Conservation (phyloP, 2,113 vertebrate genomes). For the Alligator mississippiensis region DNA sequence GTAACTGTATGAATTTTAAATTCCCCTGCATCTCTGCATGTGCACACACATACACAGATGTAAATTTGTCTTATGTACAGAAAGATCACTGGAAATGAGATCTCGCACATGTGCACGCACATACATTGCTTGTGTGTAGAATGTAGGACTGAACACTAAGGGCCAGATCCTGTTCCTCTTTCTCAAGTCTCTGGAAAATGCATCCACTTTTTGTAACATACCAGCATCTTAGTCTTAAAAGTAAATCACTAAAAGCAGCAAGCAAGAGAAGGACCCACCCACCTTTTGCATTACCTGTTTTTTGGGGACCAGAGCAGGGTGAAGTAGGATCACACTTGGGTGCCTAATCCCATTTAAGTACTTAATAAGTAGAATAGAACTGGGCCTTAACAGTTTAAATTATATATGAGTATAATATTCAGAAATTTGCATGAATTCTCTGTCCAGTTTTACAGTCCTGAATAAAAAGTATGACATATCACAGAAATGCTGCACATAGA, state of each 20-base stretch:
- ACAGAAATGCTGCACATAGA: constrained; percentile 49
- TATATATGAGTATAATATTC: constrained; percentile 57
- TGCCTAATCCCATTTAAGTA: no score
- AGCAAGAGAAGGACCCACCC: no score
- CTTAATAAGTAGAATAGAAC: no score
- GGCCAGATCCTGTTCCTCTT: no score
- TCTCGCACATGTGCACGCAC: background rate
- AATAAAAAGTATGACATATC: constrained; percentile 25
- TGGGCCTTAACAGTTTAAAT: constrained; percentile 15
- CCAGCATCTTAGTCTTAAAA: no score
- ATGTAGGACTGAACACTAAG: background rate
- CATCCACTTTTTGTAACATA: no score
- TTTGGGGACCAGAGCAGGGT: no score
- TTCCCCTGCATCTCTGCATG: background rate
- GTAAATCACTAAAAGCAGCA: no score
- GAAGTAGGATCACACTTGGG: no score
- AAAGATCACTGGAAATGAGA: background rate
- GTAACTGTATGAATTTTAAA: constrained; percentile 41
- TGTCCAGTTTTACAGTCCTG: constrained; percentile 52
- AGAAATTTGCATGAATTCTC: constrained; percentile 34
- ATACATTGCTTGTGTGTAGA: background rate
- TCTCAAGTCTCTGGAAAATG: no score
- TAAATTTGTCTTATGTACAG: background rate
- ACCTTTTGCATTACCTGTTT: no score
- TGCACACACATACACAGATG: constrained; percentile 24